Base-by-base conservation (phyloP, 2,797 vertebrate species). In the Hydrophis major region DNA sequence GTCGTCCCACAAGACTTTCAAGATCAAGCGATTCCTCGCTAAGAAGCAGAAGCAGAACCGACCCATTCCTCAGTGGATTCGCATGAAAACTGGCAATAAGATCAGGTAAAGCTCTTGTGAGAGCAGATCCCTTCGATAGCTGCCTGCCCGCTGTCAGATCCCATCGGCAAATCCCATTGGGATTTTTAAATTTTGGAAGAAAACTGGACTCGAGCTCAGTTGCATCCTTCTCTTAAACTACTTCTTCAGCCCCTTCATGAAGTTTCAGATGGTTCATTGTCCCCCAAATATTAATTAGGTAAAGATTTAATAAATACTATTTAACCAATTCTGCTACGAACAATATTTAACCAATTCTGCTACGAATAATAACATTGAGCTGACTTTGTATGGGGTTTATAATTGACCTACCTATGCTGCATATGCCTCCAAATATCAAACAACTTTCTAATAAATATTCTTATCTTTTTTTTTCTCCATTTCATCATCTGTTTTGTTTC, bases 41-140 rank as follows among this genome's bases (percentile, higher is more conserved):
- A 99, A 99, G 97, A 99, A 99, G 98, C 99, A 99, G 98, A 99
- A 99, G 95, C 99, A 99, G 97, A 99, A 99, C 97, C 97, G 99
- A 93, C 99, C 99, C 1, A 99, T 99, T 95, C 99, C 99, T n/a
- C 99, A 99, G 93, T 99, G 99, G 99, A 99, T 99, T 95, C 98
- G 99, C 94, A 99, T 99, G 99, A 99, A 99, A 96, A 99, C 99
- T 7, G 99, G 99, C 93, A 99, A 99, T 97, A 99, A 99, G 97
- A 99, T 99, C 98, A 99, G 99, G 99, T 99, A 94, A 94, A 96
- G 10, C 10, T 47, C 78, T 83, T 1, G 22, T 10, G 10, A 12
- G 78, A 42, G 4, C 10, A 2, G 20, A 47, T 47, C 3, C n/a
- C 16, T 4, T 57, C 10, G 11, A 57, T 4, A 0, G 13, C 2